These are phyloP conservation scores for Phalacrocorax pelagicus DNA, from an alignment of 2,113 vertebrate genomes.

Conservation along the genomic window DNA sequence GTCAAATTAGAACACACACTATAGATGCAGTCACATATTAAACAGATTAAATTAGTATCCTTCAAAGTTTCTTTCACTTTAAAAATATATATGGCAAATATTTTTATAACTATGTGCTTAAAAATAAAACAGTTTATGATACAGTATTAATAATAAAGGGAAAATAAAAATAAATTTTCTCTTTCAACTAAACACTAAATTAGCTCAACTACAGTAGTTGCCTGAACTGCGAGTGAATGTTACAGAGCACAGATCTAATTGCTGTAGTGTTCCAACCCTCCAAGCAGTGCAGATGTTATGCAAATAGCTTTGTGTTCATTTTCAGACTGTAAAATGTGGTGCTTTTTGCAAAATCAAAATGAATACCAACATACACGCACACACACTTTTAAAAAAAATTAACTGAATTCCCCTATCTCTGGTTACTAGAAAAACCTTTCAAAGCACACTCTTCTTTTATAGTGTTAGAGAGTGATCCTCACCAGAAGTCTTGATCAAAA, in stretches of 20 bases:
- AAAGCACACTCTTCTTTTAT: neutral
- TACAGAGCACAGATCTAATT: conserved; percentile 60
- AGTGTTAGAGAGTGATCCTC: neutral
- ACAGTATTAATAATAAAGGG: conserved; percentile 20
- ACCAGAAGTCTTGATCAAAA: neutral
- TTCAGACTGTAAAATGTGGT: conserved; percentile 57
- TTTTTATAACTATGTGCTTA: neutral
- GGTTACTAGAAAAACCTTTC: neutral
- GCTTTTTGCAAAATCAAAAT: conserved; percentile 36
- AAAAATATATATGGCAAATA: conserved; percentile 2
- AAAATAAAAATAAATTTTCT: conserved; percentile 26
- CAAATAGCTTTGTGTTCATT: conserved; percentile 67
- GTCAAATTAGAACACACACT: neutral
- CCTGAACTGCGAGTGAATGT: conserved; percentile 17
- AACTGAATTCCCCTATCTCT: neutral
- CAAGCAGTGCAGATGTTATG: conserved; percentile 73
- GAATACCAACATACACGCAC: neutral
- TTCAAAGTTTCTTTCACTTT: conserved; percentile 7
- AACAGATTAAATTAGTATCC: conserved; percentile 11
- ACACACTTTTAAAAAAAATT: neutral
- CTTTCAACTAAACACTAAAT: conserved; percentile 58
- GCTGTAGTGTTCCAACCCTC: conserved; percentile 52
- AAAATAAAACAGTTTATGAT: conserved; percentile 2
- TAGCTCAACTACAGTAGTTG: conserved; percentile 3
- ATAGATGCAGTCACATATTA: neutral